Conservation (phyloP, 2,113 vertebrate species). For the Neoarius graeffei region DNA sequence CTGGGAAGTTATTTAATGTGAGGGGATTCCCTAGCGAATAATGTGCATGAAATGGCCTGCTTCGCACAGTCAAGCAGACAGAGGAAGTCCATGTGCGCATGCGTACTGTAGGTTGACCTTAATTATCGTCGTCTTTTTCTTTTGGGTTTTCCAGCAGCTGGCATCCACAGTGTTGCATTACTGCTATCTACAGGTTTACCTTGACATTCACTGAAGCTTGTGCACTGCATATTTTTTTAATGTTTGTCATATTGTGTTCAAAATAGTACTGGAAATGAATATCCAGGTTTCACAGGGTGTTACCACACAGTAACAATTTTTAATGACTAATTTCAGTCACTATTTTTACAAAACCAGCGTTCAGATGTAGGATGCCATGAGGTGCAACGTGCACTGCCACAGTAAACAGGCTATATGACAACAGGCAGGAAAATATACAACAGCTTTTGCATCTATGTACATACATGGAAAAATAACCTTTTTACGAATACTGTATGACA, state of each 20-base stretch:
- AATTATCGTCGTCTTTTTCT: no score
- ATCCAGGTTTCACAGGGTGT: not conserved
- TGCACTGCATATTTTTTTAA: not conserved
- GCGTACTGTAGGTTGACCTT: no score
- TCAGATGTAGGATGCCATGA: not conserved
- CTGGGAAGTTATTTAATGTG: no score
- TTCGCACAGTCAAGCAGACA: no score
- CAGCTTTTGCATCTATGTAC: constrained; percentile 15
- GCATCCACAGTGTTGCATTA: no score
- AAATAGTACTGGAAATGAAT: not conserved
- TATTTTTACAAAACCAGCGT: constrained; percentile 21
- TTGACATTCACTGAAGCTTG: not conserved
- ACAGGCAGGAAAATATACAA: constrained; percentile 13
- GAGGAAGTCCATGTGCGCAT: no score
- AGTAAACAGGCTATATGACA: constrained; percentile 18
- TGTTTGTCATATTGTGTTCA: not conserved
- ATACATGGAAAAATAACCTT: constrained; percentile 37
- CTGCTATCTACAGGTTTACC: no score
- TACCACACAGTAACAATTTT: constrained; percentile 16
- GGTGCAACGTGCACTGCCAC: constrained; percentile 20
- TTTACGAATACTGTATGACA: constrained; percentile 31
- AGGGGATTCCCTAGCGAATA: no score
- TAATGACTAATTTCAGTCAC: constrained; percentile 23
- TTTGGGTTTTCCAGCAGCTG: no score
- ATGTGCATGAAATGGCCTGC: no score